Base-by-base conservation (phyloP, 2,888 invertebrate species). In the Stegana nigrithorax region DNA sequence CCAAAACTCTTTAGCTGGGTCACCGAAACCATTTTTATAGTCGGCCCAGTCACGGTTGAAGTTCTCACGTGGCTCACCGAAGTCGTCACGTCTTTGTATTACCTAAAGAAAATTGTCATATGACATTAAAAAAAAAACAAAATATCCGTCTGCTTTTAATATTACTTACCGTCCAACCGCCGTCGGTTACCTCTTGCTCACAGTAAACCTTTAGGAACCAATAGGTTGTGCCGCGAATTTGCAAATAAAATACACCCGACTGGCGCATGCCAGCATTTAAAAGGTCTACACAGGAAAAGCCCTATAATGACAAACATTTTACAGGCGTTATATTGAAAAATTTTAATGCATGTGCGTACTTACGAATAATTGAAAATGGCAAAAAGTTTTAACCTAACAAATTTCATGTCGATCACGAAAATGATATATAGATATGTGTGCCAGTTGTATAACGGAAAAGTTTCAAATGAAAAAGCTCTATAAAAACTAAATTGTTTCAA, bases 151-250 rank as follows among this genome's bases (percentile, higher is more conserved):
- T n/a, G n/a, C n/a, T n/a, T n/a, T n/a, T n/a, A n/a, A 14, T 10
- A 12, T 7, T 12, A 26, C 90, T 90, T 88, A 96, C 96, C 86
- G 95, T 96, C 96, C 96, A 96, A 60, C 96, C 96, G 62, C 96
- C 96, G 78, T 95, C 95, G 32, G 94, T 91, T 12, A 93, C 88
- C 81, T 93, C 93, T 84, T 96, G 95, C 80, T 96, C 95, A 84
- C 96, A 96, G 86, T 89, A 95, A 17, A 95, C 95, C 84, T 95
- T 94, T 68, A 95, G 88, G 88, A 95, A 96, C 95, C 95, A 95
- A 86, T 94, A 96, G 1, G 95, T 94, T 4, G 95, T 95, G 39
- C 95, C 95, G 64, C 95, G 89, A 74, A 95, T 95, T 87, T 95
- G 94, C 60, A 96, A 87, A 82, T 95, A 95, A 85, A 93, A 96